phyloP scores from a whole-genome alignment of 2,797 vertebrate genomes.

The Parambassis ranga region DNA sequence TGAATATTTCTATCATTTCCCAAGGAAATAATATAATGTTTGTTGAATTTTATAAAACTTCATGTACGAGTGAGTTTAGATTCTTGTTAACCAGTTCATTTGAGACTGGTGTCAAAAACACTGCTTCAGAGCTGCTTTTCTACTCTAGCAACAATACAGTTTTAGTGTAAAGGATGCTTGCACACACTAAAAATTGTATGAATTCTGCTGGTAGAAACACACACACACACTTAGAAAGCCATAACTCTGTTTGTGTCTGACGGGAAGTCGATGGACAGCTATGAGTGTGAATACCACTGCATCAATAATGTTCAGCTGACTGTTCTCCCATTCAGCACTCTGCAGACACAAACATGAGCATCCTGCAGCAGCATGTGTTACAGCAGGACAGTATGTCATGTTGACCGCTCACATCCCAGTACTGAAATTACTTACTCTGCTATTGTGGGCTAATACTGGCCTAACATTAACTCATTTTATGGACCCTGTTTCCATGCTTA shows the following conservation, averaged over 20 bases:
- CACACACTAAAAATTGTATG: not conserved
- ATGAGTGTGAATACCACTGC: slow-evolving; percentile 65
- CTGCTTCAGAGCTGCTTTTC: no score
- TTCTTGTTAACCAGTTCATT: not conserved
- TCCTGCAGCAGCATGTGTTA: slow-evolving; percentile 54
- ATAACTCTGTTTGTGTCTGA: slow-evolving; percentile 62
- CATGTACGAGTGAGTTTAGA: not conserved
- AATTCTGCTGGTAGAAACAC: slow-evolving; percentile 10
- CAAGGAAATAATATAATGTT: not conserved
- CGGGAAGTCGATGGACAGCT: slow-evolving; percentile 68
- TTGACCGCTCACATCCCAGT: slow-evolving; percentile 48
- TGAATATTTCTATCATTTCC: slow-evolving; percentile 17
- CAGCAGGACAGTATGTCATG: slow-evolving; percentile 37
- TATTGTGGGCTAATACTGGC: slow-evolving; percentile 11
- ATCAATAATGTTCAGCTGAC: slow-evolving; percentile 67
- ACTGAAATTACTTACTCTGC: slow-evolving; percentile 43
- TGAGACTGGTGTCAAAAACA: no score
- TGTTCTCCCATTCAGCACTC: slow-evolving; percentile 68
- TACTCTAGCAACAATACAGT: not conserved
- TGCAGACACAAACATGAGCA: slow-evolving; percentile 52
- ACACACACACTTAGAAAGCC: slow-evolving; percentile 21
- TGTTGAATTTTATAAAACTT: no score
- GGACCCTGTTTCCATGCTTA: no score
- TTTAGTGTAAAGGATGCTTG: not conserved
- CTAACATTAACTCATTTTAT: slow-evolving; percentile 17